A percentile compares a stretch with the other conserved stretches of the same genome.
Evolutionary conservation across 1,140 invertebrate genomes (phyloP).

Genomic region (Ericerus pela): DNA sequence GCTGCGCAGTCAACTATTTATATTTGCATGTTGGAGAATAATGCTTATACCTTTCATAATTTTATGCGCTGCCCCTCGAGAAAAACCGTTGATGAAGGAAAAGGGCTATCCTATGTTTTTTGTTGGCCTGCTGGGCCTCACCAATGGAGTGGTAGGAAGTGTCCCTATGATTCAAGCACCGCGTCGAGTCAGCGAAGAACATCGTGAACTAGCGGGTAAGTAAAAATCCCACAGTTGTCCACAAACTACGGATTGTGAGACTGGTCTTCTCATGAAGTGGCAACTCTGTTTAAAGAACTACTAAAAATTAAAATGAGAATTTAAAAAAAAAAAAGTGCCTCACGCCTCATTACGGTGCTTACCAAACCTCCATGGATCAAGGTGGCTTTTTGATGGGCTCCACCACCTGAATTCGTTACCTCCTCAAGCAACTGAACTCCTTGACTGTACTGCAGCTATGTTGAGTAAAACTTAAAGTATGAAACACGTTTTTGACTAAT

Average conservation of each 20-base stretch:
- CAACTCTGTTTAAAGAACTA: neutral
- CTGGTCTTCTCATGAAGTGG: neutral
- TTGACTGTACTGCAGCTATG: too few relatives aligned
- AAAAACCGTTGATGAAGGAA: constrained; percentile 49
- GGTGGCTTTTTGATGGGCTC: neutral
- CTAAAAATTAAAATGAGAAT: neutral
- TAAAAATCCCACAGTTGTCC: neutral
- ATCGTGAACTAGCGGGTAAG: constrained; percentile 54
- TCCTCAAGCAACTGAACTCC: too few relatives aligned
- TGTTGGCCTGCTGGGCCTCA: constrained; percentile 53
- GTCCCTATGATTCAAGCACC: constrained; percentile 83
- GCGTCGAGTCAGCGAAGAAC: constrained; percentile 57
- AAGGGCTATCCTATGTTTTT: constrained; percentile 46
- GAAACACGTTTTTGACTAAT: too few relatives aligned
- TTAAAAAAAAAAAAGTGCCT: neutral
- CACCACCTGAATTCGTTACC: neutral
- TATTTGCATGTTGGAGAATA: constrained; percentile 49
- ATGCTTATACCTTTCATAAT: constrained; percentile 64
- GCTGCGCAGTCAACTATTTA: constrained; percentile 55
- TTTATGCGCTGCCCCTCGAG: constrained; percentile 58
- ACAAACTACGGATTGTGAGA: neutral
- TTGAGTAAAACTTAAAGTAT: too few relatives aligned
- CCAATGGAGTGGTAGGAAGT: constrained; percentile 74
- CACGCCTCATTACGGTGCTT: neutral
- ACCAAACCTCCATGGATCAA: neutral